These are phyloP conservation scores for Phalacrocorax aristotelis DNA, from an alignment of 2,113 vertebrate species.

Conservation along the genomic window DNA sequence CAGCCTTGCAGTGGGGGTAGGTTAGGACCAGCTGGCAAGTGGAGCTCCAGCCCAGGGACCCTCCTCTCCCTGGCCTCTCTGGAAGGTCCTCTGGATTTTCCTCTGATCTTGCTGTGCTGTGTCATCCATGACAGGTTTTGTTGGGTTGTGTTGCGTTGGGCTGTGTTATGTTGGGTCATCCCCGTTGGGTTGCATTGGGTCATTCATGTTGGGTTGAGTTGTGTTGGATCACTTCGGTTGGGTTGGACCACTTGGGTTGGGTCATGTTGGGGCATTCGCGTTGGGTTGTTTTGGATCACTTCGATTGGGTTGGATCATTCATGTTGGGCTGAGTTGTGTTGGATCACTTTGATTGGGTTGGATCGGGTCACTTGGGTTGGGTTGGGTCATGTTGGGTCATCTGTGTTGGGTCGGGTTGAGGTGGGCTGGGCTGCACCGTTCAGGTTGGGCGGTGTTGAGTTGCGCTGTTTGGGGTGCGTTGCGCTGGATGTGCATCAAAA, in stretches of 20 bases:
- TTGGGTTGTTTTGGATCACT: background rate
- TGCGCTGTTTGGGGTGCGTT: no score
- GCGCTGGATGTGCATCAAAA: background rate
- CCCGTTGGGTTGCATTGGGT: background rate
- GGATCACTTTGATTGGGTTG: background rate
- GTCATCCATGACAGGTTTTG: background rate
- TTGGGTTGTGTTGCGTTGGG: background rate
- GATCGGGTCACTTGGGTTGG: no score
- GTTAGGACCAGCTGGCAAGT: background rate
- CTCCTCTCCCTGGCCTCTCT: background rate
- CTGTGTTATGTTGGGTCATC: background rate
- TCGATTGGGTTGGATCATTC: background rate
- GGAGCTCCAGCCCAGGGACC: background rate
- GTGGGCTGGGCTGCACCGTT: background rate
- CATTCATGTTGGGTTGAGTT: no score
- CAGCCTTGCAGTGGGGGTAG: background rate
- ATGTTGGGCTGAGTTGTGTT: background rate
- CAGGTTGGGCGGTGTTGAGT: no score
- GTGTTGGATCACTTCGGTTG: background rate
- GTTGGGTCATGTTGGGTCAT: no score
- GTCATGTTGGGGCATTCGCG: no score
- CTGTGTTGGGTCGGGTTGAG: background rate
- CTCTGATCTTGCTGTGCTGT: background rate
- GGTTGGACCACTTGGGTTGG: no score
- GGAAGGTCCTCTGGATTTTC: background rate